These are phyloP conservation scores for Sylvilagus floridanus DNA, from an alignment of 2,797 vertebrate species.

Conservation along the genomic window DNA sequence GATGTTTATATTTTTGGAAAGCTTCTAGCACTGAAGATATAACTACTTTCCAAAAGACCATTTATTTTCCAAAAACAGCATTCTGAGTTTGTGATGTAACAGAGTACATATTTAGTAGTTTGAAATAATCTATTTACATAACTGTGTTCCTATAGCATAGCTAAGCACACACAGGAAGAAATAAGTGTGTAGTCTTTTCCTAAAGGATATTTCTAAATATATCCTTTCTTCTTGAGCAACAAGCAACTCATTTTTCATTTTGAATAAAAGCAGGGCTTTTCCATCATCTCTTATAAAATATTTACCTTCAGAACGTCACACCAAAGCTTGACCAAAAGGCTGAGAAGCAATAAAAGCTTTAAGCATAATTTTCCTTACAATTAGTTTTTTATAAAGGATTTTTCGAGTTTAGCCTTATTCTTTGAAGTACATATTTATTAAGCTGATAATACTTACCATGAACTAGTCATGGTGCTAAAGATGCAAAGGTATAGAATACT, in stretches of 20 bases:
- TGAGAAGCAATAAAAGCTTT: neutral
- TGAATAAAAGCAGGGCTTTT: neutral
- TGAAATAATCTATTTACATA: neutral
- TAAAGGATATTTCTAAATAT: conserved; percentile 25
- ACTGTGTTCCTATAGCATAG: neutral
- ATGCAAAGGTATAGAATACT: neutral
- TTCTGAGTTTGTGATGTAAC: conserved; percentile 2
- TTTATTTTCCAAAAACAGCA: neutral
- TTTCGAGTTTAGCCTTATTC: conserved; percentile 41
- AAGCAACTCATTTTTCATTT: neutral
- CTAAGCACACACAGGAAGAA: neutral
- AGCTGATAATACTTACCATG: neutral
- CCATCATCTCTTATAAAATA: neutral
- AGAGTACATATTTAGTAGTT: neutral
- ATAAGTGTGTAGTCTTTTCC: neutral
- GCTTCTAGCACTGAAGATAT: neutral
- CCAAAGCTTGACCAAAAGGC: too few species aligned
- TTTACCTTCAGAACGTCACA: neutral
- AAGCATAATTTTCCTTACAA: neutral
- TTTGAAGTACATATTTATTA: neutral
- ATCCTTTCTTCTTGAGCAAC: neutral
- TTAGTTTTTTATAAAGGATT: neutral
- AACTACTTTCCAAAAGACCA: neutral
- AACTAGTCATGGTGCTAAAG: neutral
- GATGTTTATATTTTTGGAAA: neutral